These are phyloP conservation scores for Cyanistes caeruleus DNA, from an alignment of 2,113 vertebrate species.

Conservation along the genomic window DNA sequence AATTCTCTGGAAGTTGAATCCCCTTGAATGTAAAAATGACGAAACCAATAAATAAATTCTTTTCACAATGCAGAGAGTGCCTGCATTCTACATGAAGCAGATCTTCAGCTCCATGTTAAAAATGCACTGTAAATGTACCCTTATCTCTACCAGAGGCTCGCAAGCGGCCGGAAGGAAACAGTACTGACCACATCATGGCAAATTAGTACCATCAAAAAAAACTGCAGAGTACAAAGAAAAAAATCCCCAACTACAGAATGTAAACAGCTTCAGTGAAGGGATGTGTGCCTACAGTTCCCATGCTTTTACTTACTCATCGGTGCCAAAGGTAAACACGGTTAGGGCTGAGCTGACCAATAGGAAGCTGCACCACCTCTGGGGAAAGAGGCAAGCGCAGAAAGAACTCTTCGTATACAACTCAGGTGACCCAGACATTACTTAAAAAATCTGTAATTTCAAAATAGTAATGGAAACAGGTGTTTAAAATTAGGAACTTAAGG, in stretches of 20 bases:
- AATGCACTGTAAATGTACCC: constrained; percentile 57
- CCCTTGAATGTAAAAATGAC: neutral
- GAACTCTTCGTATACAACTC: neutral
- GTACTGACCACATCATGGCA: constrained; percentile 82
- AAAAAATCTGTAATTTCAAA: neutral
- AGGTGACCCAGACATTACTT: neutral
- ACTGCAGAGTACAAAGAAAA: constrained; percentile 70
- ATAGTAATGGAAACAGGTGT: neutral
- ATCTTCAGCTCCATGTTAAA: constrained; percentile 48
- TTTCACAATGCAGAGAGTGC: neutral
- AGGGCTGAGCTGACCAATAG: neutral
- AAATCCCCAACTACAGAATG: constrained; percentile 38
- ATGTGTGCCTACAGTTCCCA: neutral
- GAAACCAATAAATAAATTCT: neutral
- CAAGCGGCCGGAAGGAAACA: constrained; percentile 85
- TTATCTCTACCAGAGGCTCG: constrained; percentile 79
- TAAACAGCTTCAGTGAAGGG: constrained; percentile 48
- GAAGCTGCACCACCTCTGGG: neutral
- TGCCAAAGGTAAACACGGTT: neutral
- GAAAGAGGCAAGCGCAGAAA: neutral
- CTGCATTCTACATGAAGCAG: neutral
- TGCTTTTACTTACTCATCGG: neutral
- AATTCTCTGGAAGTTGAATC: neutral
- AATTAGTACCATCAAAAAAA: constrained; percentile 81
- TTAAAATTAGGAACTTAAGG: neutral